Conservation (phyloP, 2,113 vertebrate species). For the Octodon degus region DNA sequence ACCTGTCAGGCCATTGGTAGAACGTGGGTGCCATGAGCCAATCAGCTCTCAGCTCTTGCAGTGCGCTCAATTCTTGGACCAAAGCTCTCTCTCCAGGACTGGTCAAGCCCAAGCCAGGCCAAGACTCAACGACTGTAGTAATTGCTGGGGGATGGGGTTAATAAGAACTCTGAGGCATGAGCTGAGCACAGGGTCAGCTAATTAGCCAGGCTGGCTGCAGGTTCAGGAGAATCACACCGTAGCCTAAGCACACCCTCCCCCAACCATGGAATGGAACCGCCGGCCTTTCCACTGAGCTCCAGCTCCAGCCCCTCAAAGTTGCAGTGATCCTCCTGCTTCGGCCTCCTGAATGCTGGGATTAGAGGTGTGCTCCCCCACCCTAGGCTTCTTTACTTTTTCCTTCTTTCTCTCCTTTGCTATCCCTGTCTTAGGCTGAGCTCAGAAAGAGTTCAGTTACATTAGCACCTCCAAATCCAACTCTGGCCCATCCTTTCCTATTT, state of each 20-base stretch:
- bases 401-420: neutral
- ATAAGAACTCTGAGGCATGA: neutral
- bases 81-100: too few species aligned
- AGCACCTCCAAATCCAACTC: neutral
- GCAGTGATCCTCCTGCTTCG: neutral
- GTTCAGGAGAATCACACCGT: neutral
- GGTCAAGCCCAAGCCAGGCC: neutral
- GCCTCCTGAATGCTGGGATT: neutral
- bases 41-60: neutral
- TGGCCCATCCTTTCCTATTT: neutral
- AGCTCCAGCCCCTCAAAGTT: neutral
- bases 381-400: neutral
- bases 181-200: neutral
- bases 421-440: neutral
- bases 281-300: neutral
- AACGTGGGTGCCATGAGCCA: neutral
- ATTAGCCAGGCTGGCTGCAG: neutral
- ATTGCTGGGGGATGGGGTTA: too few species aligned
- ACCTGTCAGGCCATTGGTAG: accelerated
- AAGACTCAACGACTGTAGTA: neutral
- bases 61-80: neutral
- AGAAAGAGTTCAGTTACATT: neutral
- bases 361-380: neutral
- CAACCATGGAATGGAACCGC: neutral
- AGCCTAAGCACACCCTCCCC: neutral